Percentiles rank a stretch among this genome's conserved stretches.
These are phyloP conservation scores for Heloderma charlesbogerti DNA, from an alignment of 2,113 vertebrate genomes.

Conservation along the genomic window DNA sequence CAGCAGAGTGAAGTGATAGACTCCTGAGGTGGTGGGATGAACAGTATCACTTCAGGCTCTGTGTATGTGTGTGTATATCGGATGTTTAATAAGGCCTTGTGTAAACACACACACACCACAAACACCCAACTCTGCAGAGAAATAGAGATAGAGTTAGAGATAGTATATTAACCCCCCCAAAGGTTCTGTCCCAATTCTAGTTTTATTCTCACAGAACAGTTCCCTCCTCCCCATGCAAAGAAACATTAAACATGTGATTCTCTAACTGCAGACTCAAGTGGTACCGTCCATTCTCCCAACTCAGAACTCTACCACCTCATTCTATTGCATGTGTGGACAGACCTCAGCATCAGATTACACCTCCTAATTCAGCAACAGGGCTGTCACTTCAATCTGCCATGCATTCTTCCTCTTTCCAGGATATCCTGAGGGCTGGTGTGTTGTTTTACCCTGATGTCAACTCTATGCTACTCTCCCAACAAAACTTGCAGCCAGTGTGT, in stretches of 20 bases:
- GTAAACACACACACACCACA: not conserved
- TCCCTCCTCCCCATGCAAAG: not conserved
- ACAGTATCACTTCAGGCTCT: not conserved
- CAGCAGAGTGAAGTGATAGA: not conserved
- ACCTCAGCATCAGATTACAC: not conserved
- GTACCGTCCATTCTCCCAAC: not conserved
- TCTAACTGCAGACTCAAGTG: not conserved
- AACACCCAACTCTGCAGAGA: not conserved
- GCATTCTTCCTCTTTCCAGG: too few species aligned
- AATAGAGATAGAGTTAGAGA: too few species aligned
- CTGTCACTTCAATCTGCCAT: not conserved
- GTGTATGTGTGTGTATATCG: not conserved
- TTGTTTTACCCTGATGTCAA: not conserved
- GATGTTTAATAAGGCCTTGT: not conserved
- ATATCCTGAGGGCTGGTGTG: not conserved
- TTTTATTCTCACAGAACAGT: not conserved
- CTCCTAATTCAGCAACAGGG: not conserved
- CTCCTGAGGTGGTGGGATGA: not conserved
- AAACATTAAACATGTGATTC: not conserved
- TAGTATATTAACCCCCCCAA: too few species aligned
- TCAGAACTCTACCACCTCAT: not conserved
- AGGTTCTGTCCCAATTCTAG: not conserved
- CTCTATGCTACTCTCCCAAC: not conserved
- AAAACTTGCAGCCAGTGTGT: not conserved
- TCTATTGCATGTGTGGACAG: not conserved